Conservation (phyloP, 2,113 vertebrate genomes). For the Phalacrocorax carbo region DNA sequence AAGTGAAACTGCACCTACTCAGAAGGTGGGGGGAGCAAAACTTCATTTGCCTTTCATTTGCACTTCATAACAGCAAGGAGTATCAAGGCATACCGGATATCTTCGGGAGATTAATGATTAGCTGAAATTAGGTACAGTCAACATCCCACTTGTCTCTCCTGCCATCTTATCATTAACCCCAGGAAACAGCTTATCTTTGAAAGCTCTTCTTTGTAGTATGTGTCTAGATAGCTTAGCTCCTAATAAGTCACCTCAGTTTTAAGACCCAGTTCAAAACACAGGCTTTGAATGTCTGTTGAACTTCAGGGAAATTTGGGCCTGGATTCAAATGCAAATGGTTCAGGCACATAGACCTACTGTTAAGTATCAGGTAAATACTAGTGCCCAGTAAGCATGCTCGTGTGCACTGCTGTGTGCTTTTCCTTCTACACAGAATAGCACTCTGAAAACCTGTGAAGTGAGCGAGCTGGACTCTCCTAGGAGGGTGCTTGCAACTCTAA, state of each 20-base stretch:
- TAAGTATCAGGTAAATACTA: not conserved
- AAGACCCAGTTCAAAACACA: not conserved
- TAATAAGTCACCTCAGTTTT: constrained; percentile 32
- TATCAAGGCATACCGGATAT: constrained; percentile 16
- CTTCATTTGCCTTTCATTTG: constrained; percentile 46
- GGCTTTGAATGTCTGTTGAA: not conserved
- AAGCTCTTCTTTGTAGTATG: constrained; percentile 40
- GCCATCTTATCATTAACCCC: constrained; percentile 51
- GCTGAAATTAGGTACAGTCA: constrained; percentile 45
- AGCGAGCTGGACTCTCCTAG: not conserved
- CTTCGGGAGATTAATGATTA: constrained; percentile 55
- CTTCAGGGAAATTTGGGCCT: not conserved
- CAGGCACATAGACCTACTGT: not conserved
- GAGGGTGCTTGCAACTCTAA: not conserved
- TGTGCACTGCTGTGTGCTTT: not conserved
- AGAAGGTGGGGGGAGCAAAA: not conserved
- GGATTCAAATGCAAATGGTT: not conserved
- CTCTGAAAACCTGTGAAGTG: not conserved
- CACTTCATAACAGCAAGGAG: constrained; percentile 32
- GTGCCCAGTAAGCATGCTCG: not conserved
- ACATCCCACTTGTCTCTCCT: constrained; percentile 46
- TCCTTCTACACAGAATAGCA: not conserved
- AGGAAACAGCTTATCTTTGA: constrained; percentile 33
- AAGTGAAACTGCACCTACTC: not conserved
- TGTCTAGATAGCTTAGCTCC: constrained; percentile 39